Base-by-base conservation (phyloP, 2,113 vertebrate genomes). In the Odontophorus gujanensis region DNA sequence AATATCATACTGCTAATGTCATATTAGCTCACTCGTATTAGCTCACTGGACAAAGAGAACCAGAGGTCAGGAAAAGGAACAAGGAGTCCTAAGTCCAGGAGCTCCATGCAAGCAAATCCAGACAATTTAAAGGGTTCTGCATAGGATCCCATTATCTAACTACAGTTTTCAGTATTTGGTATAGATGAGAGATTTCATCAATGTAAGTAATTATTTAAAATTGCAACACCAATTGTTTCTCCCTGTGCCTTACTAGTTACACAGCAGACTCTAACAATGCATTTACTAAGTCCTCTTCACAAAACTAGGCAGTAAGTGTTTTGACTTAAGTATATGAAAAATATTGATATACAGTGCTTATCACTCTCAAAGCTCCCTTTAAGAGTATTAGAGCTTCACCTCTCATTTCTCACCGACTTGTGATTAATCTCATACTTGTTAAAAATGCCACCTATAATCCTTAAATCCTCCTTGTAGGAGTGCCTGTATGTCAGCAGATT, bases 361-460 rank as follows among this genome's bases (percentile, higher is more conserved):
- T 79, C 65, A 42, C 4, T 93, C 58, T 76, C 58, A 88, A 78
- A 43, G 17, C 32, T 84, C 40, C 30, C 65, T 86, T 77, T 75
- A 90, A 78, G 68, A 86, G 61, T n/a, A 61, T 78, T 93, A 86
- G 61, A 88, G 71, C 13, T 55, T 67, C 69, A 53, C 30, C 42
- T 43, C 68, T 55, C 51, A 61, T 88, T 94, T 93, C 68, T 94
- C 61, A 74, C 81, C 43, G 30, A 88, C 61, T 18, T 68, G 26
- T 1, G 7, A 95, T 86, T 92, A 94, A 93, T 92, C 65, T 43
- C 51, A 30, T 20, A 67, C 28, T 93, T 57, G n/a, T 53, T 84
- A 30, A 48, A 66, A 93, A 93, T 32, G 57, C 17, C 88, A 90
- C 47, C 57, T 75, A 43, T 88, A 94, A 96, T 86, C 90, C n/a